Evolutionary conservation across 2,888 invertebrate genomes (phyloP), one percentile per base, ranked within the genome.

Genomic region (Tetropium fuscum): DNA sequence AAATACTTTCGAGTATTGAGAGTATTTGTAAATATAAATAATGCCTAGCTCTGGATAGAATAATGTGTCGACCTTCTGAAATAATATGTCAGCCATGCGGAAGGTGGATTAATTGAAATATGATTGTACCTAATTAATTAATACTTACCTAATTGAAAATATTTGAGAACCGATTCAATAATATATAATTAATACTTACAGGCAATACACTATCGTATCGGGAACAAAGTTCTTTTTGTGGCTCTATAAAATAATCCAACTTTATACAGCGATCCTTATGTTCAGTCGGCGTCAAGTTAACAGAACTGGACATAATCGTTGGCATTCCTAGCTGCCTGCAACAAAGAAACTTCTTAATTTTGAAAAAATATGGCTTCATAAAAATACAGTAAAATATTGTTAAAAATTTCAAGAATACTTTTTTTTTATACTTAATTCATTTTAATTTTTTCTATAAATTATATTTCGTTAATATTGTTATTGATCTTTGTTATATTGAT

Each of bases 191-290:
- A 19, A 36, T 69, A 79, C 81, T 80, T 79, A 90, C 90, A 80
- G 87, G 85, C 66, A 93, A 84, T 77, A 92, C 88, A 77, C 88
- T 89, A 72, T 89, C 88, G 67, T 89, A 89, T 54, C 88, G 84
- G 59, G 87, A 83, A 76, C 93, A 94, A 38, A 93, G 81, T 74
- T 91, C 88, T 74, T 90, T 91, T 81, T 93, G 93, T 71, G 87
- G 84, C 60, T 90, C 90, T 8, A 85, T 88, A 51, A 93, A 83
- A 74, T 87, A 92, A 67, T 87, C 87, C 66, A 91, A 82, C 69
- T 88, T 86, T 70, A 88, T 86, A 75, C 93, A 93, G 75, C 85
- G 85, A 70, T 90, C 88, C 76, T 87, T 87, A 78, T 87, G 88
- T 49, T 86, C 77, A 19, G 74, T 61, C 25, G 80, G 79, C 27